Conservation (phyloP, 1,140 invertebrate species). For the Pentalonia nigronervosa region DNA sequence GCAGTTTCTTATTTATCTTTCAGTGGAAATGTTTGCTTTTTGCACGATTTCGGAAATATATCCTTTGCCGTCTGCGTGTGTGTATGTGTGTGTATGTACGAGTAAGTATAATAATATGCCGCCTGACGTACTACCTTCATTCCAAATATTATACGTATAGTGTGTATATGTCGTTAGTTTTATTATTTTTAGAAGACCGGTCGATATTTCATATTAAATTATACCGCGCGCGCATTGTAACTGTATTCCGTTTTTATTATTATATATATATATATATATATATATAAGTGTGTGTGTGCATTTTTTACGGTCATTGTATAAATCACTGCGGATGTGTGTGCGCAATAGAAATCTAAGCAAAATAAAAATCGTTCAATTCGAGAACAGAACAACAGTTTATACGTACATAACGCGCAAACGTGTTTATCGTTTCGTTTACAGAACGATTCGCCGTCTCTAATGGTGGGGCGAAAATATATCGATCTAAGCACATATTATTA, state of each 20-base stretch:
- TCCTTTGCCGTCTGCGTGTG: neutral
- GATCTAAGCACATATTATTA: too few relatives aligned
- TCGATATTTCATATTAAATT: neutral
- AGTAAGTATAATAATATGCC: too few relatives aligned
- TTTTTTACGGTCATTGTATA: neutral
- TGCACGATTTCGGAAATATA: neutral
- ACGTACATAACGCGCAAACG: neutral
- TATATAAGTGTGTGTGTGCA: too few relatives aligned
- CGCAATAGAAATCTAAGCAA: neutral
- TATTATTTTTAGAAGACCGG: neutral
- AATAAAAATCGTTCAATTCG: neutral
- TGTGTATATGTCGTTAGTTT: too few relatives aligned
- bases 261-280: neutral
- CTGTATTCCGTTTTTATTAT: neutral
- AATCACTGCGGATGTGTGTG: neutral
- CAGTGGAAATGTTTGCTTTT: neutral
- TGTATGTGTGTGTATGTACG: too few relatives aligned
- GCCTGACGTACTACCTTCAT: neutral
- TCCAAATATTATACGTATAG: neutral
- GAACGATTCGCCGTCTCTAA: too few relatives aligned
- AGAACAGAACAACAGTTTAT: neutral
- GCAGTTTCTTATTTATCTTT: neutral
- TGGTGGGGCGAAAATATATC: too few relatives aligned
- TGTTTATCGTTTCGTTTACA: neutral
- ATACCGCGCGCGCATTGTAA: neutral